These are phyloP conservation scores for Wasmannia auropunctata DNA, from an alignment of 1,140 invertebrate genomes.

Conservation along the genomic window DNA sequence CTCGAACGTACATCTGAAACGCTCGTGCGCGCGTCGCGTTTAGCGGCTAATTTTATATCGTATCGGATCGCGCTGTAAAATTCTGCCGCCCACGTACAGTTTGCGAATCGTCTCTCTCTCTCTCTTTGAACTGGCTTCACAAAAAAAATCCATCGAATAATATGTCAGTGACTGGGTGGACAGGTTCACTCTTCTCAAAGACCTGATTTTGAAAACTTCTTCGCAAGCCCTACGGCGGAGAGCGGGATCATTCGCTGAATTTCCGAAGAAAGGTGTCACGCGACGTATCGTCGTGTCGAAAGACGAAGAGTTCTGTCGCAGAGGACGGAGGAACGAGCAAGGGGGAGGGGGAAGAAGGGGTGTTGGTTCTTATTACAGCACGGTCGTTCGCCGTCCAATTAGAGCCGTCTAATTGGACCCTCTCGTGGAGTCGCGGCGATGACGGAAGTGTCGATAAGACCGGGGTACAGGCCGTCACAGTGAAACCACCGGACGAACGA, in stretches of 20 bases:
- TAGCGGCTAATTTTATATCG: slow-evolving; percentile 54
- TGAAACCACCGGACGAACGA: slow-evolving; percentile 63
- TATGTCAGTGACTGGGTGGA: background rate
- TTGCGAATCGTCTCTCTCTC: background rate
- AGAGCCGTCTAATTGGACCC: slow-evolving; percentile 73
- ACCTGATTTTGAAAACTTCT: background rate
- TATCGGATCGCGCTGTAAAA: slow-evolving; percentile 42
- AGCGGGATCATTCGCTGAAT: background rate
- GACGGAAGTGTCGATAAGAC: slow-evolving; percentile 74
- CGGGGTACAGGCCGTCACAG: slow-evolving; percentile 67
- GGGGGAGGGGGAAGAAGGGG: background rate
- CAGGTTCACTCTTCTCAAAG: background rate
- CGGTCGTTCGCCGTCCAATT: slow-evolving; percentile 72
- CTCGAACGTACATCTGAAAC: slow-evolving; percentile 21
- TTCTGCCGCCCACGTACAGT: slow-evolving; percentile 37
- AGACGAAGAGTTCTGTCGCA: background rate
- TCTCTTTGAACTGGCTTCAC: no score
- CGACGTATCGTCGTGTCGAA: slow-evolving; percentile 54
- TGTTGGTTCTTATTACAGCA: slow-evolving; percentile 71
- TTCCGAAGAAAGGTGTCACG: slow-evolving; percentile 60
- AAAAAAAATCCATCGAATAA: background rate
- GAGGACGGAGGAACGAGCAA: background rate
- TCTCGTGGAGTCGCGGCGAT: slow-evolving; percentile 72
- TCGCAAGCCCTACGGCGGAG: background rate
- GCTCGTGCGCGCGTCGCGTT: slow-evolving; percentile 38